phyloP scores from a whole-genome alignment of 2,797 vertebrate genomes.

The Choloepus didactylus region DNA sequence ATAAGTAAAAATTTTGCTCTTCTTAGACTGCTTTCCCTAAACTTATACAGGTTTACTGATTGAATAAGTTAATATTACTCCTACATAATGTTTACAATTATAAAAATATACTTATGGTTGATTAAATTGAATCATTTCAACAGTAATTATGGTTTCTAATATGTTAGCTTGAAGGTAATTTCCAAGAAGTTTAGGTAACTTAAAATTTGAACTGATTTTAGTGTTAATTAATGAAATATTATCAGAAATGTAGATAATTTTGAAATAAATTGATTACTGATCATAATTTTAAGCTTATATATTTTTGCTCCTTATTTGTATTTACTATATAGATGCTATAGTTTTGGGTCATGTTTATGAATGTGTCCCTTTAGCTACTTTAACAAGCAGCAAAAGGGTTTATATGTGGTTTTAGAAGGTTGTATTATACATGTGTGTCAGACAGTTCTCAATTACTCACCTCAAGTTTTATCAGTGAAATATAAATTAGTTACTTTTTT shows the following conservation, averaged over 20 bases:
- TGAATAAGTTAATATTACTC: background rate
- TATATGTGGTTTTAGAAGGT: background rate
- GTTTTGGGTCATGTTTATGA: background rate
- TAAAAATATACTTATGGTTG: background rate
- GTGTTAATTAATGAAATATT: background rate
- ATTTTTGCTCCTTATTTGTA: background rate
- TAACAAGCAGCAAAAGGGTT: background rate
- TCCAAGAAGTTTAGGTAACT: background rate
- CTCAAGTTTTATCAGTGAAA: background rate
- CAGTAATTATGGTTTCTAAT: background rate
- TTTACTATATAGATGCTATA: background rate
- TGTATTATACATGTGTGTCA: background rate
- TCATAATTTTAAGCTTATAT: background rate
- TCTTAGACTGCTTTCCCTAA: background rate
- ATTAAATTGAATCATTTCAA: background rate
- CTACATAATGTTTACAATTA: background rate
- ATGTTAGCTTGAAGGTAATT: background rate
- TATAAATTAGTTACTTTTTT: background rate
- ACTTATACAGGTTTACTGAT: background rate
- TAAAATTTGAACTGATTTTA: background rate
- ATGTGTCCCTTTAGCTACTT: background rate
- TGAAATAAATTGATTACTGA: background rate
- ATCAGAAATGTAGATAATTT: background rate
- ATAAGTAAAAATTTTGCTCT: background rate
- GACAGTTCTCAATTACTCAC: constrained; percentile 10